These are phyloP conservation scores for Hyposmocoma kahamanoa DNA, from an alignment of 1,140 invertebrate species.

Conservation along the genomic window DNA sequence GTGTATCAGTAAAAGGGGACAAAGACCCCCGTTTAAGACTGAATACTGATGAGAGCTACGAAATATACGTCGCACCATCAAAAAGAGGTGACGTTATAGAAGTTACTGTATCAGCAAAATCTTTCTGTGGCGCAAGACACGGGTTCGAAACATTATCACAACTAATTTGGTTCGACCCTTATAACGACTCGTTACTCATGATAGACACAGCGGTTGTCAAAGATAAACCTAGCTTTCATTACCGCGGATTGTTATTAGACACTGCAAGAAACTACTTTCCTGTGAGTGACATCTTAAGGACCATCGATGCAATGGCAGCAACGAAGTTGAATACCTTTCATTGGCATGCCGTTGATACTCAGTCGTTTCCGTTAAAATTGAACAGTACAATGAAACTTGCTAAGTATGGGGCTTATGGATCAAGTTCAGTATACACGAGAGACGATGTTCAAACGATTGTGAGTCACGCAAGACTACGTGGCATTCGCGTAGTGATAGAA, in stretches of 20 bases:
- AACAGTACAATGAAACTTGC: conserved; percentile 81
- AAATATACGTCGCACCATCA: conserved; percentile 73
- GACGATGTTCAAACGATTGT: conserved; percentile 80
- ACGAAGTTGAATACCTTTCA: conserved; percentile 90
- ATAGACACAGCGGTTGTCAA: conserved; percentile 75
- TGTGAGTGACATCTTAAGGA: conserved; percentile 79
- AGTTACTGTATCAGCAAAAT: conserved; percentile 77
- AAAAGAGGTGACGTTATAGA: conserved; percentile 74
- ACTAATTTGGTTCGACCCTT: conserved; percentile 82
- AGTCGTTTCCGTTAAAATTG: conserved; percentile 86
- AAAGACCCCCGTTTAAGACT: conserved; percentile 75
- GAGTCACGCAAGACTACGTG: conserved; percentile 78
- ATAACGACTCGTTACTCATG: conserved; percentile 75
- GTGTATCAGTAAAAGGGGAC: conserved; percentile 72
- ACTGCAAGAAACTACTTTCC: conserved; percentile 86
- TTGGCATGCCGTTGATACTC: conserved; percentile 89
- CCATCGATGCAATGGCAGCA: conserved; percentile 84
- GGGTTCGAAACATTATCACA: conserved; percentile 87
- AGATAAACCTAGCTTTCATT: conserved; percentile 76
- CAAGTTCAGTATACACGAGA: conserved; percentile 79
- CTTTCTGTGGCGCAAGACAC: conserved; percentile 85
- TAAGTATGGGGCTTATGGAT: conserved; percentile 83
- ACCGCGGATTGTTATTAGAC: conserved; percentile 84
- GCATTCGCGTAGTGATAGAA: conserved; percentile 82
- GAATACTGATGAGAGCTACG: conserved; percentile 84